phyloP scores from a whole-genome alignment of 2,888 invertebrate species.

The Prenolepis imparis region DNA sequence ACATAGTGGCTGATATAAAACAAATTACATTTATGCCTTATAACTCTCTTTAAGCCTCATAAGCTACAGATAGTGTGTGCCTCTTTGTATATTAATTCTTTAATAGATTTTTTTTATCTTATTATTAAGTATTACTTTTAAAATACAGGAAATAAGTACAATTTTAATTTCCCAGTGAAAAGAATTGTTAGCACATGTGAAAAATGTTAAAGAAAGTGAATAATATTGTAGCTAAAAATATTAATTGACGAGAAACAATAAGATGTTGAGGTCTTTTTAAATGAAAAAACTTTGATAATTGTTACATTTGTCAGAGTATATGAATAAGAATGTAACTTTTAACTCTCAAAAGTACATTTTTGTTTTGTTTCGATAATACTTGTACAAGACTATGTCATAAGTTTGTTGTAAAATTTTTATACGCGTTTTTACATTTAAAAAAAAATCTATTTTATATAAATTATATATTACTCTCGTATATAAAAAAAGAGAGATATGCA shows the following conservation, averaged over 20 bases:
- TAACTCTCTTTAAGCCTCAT: background rate
- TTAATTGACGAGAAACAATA: background rate
- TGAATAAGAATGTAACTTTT: constrained; percentile 27
- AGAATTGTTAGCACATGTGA: background rate
- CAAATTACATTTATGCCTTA: background rate
- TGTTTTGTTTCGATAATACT: background rate
- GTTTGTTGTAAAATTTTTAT: constrained; percentile 1
- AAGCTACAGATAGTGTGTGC: background rate
- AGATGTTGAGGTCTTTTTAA: background rate
- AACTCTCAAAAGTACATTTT: background rate
- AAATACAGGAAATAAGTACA: background rate
- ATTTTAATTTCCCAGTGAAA: background rate
- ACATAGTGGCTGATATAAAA: constrained; percentile 10
- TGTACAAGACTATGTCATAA: constrained; percentile 1
- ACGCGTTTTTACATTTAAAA: background rate
- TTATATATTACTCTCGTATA: background rate
- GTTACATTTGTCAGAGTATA: background rate
- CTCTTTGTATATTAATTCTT: background rate
- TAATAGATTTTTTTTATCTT: constrained; percentile 7
- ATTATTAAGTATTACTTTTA: background rate
- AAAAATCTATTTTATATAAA: background rate
- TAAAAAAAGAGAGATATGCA: background rate
- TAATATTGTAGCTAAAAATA: background rate
- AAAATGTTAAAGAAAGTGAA: background rate
- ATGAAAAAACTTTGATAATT: background rate